Conservation (phyloP, 1,140 invertebrate species). For the Daktulosphaira vitifoliae region DNA sequence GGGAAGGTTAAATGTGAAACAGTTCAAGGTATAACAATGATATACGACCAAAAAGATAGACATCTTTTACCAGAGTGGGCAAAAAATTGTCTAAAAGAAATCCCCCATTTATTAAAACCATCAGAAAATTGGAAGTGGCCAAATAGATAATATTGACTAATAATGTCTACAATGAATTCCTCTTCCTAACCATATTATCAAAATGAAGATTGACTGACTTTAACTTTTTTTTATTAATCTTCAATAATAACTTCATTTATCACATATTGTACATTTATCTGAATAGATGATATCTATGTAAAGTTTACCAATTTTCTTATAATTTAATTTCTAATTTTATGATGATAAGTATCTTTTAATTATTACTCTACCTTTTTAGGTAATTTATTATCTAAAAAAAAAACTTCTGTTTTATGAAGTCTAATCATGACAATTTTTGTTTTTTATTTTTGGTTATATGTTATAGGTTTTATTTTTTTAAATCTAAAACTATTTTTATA, state of each 20-base stretch:
- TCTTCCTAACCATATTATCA: too few species aligned
- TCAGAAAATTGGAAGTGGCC: constrained; percentile 14
- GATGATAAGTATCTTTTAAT: constrained; percentile 13
- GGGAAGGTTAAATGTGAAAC: constrained; percentile 25
- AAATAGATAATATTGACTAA: constrained; percentile 18
- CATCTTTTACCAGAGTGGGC: constrained; percentile 21
- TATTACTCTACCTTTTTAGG: constrained; percentile 9
- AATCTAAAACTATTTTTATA: too few species aligned
- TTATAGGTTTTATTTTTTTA: too few species aligned
- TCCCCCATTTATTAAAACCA: constrained; percentile 19
- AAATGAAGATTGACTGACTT: too few species aligned
- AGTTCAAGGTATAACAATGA: constrained; percentile 11
- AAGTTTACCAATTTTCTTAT: too few species aligned
- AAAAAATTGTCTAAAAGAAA: constrained; percentile 27
- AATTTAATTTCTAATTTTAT: constrained; percentile 12
- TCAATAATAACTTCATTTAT: too few species aligned
- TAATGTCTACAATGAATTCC: not conserved
- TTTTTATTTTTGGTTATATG: too few species aligned
- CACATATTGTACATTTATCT: too few species aligned
- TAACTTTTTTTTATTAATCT: too few species aligned
- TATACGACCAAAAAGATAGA: constrained; percentile 18
- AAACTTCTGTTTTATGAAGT: too few species aligned
- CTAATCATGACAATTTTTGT: too few species aligned
- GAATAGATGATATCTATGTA: too few species aligned
- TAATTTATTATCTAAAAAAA: constrained; percentile 16